Base-by-base conservation (phyloP, 2,113 vertebrate species). In the Oriolus oriolus region DNA sequence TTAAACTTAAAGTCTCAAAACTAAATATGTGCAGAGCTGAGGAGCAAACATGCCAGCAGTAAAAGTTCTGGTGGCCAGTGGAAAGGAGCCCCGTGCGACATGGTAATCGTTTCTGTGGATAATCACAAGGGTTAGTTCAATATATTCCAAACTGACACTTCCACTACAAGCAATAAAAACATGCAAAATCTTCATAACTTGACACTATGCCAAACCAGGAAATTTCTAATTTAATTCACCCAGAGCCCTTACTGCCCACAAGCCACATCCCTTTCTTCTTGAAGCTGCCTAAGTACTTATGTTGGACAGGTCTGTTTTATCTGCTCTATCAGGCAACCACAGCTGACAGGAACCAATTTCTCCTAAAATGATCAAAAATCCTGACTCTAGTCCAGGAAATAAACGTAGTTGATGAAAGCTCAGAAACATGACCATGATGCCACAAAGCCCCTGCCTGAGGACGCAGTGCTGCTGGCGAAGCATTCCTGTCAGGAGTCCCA, bases 101-200 rank as follows among this genome's bases (percentile, higher is more conserved):
- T 2, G 28, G 57, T 5, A 79, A 52, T 15, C 0, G 0, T 56
- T 71, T 63, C 68, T 47, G 59, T 19, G 64, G 59, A 64, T n/a
- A 84, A 90, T 54, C 44, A 68, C 52, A 66, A 68, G 6, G 9
- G 21, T 31, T 56, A 57, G 52, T 37, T 71, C 66, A 68, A 50
- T 16, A 45, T 20, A 13, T 49, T 63, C 39, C 22, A 68, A 71
- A 14, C n/a, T 12, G 39, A 30, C 31, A 59, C 8, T 77, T 79
- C 28, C 39, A 30, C 21, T 56, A 5, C 7, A 18, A 61, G 49
- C 50, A 84, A 63, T 18, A 80, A 79, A 91, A 57, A 9, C 24
- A 68, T 80, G 41, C 6, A 37, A 49, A 80, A 63, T 53, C 47
- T 71, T 66, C 37, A 5, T 30, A 75, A 70, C 10, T 39, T 49